phyloP scores from a whole-genome alignment of 1,140 invertebrate species.

The Venustaconcha ellipsiformis region DNA sequence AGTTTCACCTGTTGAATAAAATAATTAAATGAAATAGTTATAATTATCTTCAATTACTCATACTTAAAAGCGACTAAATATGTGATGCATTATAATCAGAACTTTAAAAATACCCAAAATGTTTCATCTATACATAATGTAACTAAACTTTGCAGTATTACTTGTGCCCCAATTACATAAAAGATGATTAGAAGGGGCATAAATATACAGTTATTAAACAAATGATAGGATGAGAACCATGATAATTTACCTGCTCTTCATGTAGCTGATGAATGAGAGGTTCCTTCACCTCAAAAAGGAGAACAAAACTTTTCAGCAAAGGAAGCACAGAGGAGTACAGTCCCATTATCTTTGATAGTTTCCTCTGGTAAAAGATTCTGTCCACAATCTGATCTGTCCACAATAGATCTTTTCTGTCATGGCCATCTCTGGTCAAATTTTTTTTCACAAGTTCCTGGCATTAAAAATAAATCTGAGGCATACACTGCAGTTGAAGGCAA shows the following conservation, averaged over 20 bases:
- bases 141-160: constrained; percentile 23
- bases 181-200: neutral
- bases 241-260: constrained; percentile 26
- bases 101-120: constrained; percentile 14
- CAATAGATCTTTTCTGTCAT: constrained; percentile 32
- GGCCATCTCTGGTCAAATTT: constrained; percentile 28
- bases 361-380: constrained; percentile 27
- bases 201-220: neutral
- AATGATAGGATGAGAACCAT: neutral
- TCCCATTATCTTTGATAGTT: constrained; percentile 23
- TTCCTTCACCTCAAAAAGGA: constrained; percentile 31
- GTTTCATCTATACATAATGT: constrained; percentile 9
- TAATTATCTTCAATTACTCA: too few relatives aligned
- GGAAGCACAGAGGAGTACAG: constrained; percentile 28
- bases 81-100: neutral
- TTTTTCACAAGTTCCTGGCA: too few relatives aligned
- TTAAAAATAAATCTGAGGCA: too few relatives aligned
- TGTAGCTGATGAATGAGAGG: constrained; percentile 32
- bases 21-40: too few relatives aligned
- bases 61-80: too few relatives aligned
- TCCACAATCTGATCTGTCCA: constrained; percentile 23
- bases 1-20: too few relatives aligned
- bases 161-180: constrained; percentile 7
- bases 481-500: too few relatives aligned
- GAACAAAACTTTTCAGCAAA: constrained; percentile 25